phyloP scores from a whole-genome alignment of 2,888 invertebrate genomes.

The Pseudococcus viburni region DNA sequence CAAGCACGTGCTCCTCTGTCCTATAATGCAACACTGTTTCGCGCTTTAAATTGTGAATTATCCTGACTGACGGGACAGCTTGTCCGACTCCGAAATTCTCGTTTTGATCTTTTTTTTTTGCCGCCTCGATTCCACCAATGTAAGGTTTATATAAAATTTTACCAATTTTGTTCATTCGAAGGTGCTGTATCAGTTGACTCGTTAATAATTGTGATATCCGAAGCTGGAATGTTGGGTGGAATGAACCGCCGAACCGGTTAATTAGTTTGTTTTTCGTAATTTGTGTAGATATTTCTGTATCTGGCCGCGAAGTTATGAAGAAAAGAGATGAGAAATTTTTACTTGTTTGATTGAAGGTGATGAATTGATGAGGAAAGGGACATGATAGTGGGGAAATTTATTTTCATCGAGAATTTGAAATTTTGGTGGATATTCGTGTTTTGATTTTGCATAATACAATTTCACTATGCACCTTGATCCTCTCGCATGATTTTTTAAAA shows the following conservation, averaged over 20 bases:
- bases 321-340: neutral
- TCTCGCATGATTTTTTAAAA: no score
- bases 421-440: no score
- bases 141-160: neutral
- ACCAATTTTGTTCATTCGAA: neutral
- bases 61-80: neutral
- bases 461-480: no score
- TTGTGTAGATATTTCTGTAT: neutral
- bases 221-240: slow-evolving; percentile 12
- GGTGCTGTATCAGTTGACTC: neutral
- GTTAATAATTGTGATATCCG: neutral
- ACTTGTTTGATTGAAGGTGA: neutral
- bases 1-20: slow-evolving; percentile 10
- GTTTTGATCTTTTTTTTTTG: neutral
- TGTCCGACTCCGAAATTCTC: slow-evolving; percentile 3
- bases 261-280: slow-evolving; percentile 27
- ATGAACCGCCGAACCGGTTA: slow-evolving; percentile 2
- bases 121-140: neutral
- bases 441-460: no score
- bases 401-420: no score
- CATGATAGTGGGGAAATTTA: no score
- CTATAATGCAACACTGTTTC: slow-evolving; percentile 27
- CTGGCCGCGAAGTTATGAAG: neutral
- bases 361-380: neutral
- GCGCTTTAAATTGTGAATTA: slow-evolving; percentile 42